These are phyloP conservation scores for Trichosurus vulpecula DNA, from an alignment of 2,797 vertebrate species.

Conservation along the genomic window DNA sequence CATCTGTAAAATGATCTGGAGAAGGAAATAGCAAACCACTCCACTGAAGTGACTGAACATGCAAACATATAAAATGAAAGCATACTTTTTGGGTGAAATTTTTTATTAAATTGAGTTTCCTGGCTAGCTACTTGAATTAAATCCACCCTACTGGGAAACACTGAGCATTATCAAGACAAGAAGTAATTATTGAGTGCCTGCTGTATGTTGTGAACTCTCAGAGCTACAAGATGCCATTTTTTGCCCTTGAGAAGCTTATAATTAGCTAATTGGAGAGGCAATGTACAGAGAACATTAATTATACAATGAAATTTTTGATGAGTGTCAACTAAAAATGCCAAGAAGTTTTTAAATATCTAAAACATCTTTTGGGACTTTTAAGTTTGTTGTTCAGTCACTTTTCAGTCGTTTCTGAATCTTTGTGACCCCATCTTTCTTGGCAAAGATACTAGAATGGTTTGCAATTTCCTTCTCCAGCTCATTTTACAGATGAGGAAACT, in stretches of 20 bases:
- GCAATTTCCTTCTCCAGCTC: neutral
- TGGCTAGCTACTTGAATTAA: conserved; percentile 18
- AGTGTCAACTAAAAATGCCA: neutral
- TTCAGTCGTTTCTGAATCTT: neutral
- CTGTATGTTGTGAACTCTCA: neutral
- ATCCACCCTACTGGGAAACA: neutral
- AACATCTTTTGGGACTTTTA: neutral
- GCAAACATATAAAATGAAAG: neutral
- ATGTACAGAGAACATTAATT: neutral
- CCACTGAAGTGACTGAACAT: neutral
- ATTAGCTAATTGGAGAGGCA: neutral
- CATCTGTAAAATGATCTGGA: neutral
- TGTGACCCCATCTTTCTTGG: neutral
- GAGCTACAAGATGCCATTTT: neutral
- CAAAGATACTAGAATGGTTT: neutral
- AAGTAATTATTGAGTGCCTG: neutral
- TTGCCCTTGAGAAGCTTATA: neutral
- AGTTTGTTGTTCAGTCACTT: neutral
- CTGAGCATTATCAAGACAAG: neutral
- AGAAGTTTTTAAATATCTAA: neutral
- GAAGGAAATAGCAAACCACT: neutral
- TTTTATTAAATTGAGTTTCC: neutral
- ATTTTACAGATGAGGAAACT: neutral
- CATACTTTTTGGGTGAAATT: neutral
- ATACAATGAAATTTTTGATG: neutral